These are phyloP conservation scores for Anabacerthia variegaticeps DNA, from an alignment of 2,797 vertebrate genomes.

Conservation along the genomic window DNA sequence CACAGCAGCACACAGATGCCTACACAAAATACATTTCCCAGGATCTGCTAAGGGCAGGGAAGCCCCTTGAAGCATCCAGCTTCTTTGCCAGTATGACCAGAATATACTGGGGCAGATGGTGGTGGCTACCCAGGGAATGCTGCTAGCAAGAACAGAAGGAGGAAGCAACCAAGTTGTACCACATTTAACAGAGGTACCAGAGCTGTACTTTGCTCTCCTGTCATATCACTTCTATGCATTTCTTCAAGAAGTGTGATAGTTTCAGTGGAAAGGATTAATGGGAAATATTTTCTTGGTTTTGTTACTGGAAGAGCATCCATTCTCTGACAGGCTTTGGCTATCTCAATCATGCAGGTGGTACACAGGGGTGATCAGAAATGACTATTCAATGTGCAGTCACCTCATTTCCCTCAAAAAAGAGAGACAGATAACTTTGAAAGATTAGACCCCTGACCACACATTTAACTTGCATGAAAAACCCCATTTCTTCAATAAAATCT, in stretches of 20 bases:
- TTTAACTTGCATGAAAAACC: background rate
- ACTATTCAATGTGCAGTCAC: background rate
- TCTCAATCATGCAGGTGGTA: background rate
- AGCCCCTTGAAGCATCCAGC: background rate
- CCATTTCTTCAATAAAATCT: background rate
- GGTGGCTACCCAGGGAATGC: background rate
- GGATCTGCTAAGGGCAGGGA: background rate
- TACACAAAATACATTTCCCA: background rate
- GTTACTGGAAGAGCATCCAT: background rate
- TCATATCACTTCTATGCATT: background rate
- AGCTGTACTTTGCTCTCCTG: background rate
- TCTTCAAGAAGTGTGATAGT: background rate
- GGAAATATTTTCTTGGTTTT: background rate
- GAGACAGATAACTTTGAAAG: background rate
- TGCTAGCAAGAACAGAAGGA: background rate
- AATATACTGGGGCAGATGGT: background rate
- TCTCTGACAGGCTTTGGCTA: background rate
- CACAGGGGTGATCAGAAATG: background rate
- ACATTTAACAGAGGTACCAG: background rate
- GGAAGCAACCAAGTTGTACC: background rate
- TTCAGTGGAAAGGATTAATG: background rate
- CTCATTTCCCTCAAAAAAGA: background rate
- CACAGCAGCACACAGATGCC: accelerated
- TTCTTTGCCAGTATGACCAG: accelerated
- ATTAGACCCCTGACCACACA: background rate